phyloP scores from a whole-genome alignment of 1,140 invertebrate genomes.

The Pseudoatta argentina region DNA sequence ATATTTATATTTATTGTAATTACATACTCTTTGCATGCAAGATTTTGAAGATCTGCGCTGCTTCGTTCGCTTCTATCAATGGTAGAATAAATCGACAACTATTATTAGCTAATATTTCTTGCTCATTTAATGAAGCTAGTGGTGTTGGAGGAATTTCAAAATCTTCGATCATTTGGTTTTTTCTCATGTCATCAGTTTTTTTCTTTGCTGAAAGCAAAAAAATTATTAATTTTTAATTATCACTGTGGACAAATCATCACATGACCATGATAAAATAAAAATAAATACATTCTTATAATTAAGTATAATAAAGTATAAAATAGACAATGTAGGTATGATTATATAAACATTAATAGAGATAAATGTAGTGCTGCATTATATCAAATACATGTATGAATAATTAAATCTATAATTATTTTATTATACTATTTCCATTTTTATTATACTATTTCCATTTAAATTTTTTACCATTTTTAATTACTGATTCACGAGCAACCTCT shows the following conservation, averaged over 20 bases:
- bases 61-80: slow-evolving; percentile 70
- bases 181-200: not conserved
- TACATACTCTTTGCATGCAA: not conserved
- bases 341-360: not conserved
- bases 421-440: not conserved
- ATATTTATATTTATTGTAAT: not conserved
- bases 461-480: not conserved
- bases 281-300: slow-evolving; percentile 12
- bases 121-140: slow-evolving; percentile 53
- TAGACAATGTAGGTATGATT: not conserved
- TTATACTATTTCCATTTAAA: not conserved
- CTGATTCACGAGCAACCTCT: not conserved
- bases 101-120: slow-evolving; percentile 58
- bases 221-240: not conserved
- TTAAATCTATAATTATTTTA: not conserved
- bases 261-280: not conserved
- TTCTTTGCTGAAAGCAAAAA: slow-evolving; percentile 38
- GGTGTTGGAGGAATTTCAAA: not conserved
- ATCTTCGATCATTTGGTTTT: not conserved
- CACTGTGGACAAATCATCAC: not conserved
- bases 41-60: slow-evolving; percentile 19
- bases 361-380: too few species aligned
- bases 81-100: slow-evolving; percentile 72
- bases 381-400: not conserved
- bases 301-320: not conserved